These are phyloP conservation scores for Melieria picta DNA, from an alignment of 2,888 invertebrate species.

Conservation along the genomic window DNA sequence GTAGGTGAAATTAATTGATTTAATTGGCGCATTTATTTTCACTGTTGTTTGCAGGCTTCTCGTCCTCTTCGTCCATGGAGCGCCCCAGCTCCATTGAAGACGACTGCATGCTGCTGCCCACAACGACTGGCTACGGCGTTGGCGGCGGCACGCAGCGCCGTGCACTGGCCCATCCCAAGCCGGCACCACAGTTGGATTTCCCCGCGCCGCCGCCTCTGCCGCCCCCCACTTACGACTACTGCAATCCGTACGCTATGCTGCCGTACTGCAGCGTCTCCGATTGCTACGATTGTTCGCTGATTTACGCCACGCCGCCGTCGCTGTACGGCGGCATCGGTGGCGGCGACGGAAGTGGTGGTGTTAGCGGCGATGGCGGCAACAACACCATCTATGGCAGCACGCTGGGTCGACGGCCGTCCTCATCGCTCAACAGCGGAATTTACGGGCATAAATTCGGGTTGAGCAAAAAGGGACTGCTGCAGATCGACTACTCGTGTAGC, in stretches of 20 bases:
- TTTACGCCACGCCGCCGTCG: slow-evolving; percentile 42
- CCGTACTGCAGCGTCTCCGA: slow-evolving; percentile 61
- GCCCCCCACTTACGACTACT: slow-evolving; percentile 58
- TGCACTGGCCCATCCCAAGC: slow-evolving; percentile 45
- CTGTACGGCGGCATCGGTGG: slow-evolving; percentile 51
- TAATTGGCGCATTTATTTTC: slow-evolving; percentile 14
- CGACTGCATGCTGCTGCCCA: slow-evolving; percentile 56
- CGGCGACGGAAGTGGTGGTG: slow-evolving; percentile 47
- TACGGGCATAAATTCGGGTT: slow-evolving; percentile 70
- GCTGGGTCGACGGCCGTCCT: slow-evolving; percentile 47
- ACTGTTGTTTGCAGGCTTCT: slow-evolving; percentile 47
- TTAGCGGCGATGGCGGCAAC: slow-evolving; percentile 42
- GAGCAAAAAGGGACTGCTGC: slow-evolving; percentile 80
- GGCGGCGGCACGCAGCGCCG: no score
- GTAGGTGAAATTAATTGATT: slow-evolving; percentile 41
- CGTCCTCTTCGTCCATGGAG: slow-evolving; percentile 57
- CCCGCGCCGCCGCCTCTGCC: slow-evolving; percentile 58
- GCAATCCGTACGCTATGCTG: slow-evolving; percentile 60
- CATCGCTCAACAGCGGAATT: slow-evolving; percentile 63
- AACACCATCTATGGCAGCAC: slow-evolving; percentile 47
- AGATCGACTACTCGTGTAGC: slow-evolving; percentile 84
- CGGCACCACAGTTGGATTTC: slow-evolving; percentile 61
- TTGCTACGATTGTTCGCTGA: slow-evolving; percentile 55
- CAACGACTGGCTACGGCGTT: slow-evolving; percentile 51
- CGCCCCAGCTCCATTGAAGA: slow-evolving; percentile 47